Percentiles rank a stretch among this genome's conserved stretches.
Evolutionary conservation across 2,113 vertebrate species (phyloP).

Genomic region (Corythaixoides concolor): DNA sequence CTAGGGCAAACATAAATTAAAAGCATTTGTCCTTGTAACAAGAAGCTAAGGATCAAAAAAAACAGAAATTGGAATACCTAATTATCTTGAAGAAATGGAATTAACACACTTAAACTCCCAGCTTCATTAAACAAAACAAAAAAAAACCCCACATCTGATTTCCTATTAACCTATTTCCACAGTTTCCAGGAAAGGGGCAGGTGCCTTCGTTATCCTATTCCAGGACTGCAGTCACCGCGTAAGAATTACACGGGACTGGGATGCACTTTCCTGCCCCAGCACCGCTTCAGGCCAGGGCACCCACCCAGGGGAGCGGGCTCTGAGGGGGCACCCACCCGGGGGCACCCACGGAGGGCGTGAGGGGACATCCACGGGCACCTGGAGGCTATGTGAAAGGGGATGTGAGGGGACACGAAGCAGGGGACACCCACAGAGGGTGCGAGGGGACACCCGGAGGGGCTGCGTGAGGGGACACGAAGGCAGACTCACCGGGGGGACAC

Average conservation of each 20-base stretch:
- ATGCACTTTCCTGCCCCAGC: neutral
- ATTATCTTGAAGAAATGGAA: constrained; percentile 2
- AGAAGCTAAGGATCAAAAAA: neutral
- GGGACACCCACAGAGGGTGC: too few species aligned
- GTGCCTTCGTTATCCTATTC: accelerated
- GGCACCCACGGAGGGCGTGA: neutral
- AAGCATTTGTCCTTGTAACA: neutral
- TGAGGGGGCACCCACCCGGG: neutral
- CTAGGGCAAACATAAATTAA: neutral
- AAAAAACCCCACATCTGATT: neutral
- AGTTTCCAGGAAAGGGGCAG: neutral
- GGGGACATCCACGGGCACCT: neutral
- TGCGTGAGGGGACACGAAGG: too few species aligned
- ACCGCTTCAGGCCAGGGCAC: neutral
- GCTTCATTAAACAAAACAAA: neutral
- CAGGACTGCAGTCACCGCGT: accelerated
- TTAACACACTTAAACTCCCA: constrained; percentile 16
- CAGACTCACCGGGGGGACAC: neutral
- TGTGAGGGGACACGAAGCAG: neutral
- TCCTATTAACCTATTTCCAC: constrained; percentile 45
- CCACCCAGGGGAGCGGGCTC: neutral
- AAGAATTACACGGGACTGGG: neutral
- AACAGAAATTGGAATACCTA: constrained; percentile 8
- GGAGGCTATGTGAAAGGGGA: too few species aligned
- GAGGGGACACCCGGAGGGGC: neutral